Evolutionary conservation across 2,113 vertebrate genomes (phyloP).

Genomic region (Oreocharis arfaki): DNA sequence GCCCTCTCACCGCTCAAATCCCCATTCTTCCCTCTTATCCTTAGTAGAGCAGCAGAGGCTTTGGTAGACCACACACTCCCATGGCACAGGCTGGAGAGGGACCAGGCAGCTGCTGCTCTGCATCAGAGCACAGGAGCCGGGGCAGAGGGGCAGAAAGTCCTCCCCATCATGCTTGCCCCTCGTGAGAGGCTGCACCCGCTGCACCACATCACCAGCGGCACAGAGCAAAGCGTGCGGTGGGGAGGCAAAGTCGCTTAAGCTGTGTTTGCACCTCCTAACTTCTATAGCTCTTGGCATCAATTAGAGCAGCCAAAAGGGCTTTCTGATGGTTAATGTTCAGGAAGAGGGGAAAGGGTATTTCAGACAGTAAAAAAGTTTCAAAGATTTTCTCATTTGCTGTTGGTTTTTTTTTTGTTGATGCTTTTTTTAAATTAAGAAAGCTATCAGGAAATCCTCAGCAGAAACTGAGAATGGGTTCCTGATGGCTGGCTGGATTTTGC

Average conservation of each 20-base stretch:
- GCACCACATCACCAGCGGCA: fast-evolving
- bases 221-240: fast-evolving
- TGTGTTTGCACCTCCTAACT: background rate
- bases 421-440: slow-evolving; percentile 48
- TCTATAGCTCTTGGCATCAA: background rate
- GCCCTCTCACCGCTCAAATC: background rate
- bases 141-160: background rate
- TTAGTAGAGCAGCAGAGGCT: background rate
- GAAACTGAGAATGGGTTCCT: slow-evolving; percentile 70
- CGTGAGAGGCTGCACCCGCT: fast-evolving
- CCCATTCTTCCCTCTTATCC: background rate
- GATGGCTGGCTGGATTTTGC: slow-evolving; percentile 61
- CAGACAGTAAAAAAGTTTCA: background rate
- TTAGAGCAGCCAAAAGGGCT: background rate
- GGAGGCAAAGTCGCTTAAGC: background rate
- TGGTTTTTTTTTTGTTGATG: background rate
- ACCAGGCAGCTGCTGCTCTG: background rate
- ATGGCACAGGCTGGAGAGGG: background rate
- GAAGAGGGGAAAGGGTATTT: background rate
- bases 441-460: slow-evolving; percentile 63
- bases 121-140: background rate
- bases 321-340: background rate
- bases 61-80: fast-evolving
- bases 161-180: background rate
- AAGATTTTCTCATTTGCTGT: background rate